Base-by-base conservation (phyloP, 2,888 invertebrate species). In the Drosophila barbarae region DNA sequence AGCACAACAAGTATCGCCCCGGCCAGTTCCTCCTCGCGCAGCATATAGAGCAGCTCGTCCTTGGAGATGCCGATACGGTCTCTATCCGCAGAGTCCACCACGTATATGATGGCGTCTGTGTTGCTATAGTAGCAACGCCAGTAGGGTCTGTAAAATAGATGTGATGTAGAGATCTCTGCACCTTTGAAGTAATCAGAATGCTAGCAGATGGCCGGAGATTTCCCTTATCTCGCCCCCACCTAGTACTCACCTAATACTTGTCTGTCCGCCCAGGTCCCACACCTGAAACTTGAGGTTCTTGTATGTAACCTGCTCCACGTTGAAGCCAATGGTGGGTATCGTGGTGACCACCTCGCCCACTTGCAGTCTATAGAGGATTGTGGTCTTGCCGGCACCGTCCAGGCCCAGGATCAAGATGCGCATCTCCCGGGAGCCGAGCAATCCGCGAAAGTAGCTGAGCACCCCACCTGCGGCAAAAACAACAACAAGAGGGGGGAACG, bases 101-200 rank as follows among this genome's bases (percentile, higher is more conserved):
- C 99, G 91, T 99, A 99, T 86, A 99, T 99, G 85, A 99, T 98
- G 87, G 99, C 99, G 92, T 99, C 99, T 88, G 99, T 99, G 91
- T 99, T 99, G 78, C 98, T 98, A 90, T 98, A 99, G 90, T 99
- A 99, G 92, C 99, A 99, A 90, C 99, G 93, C 99, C 99, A 99
- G 90, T 99, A 99, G 0, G 99, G 99, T 91, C 98, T 97, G 90
- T 63, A 42, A 55, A 92, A 92, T 1, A 60, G 12, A 21, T 8
- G 13, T 5, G 23, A 32, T 15, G 8, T 18, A 3, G 13, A 5
- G 3, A 10, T 10, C 18, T 10, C 10, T 1, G 3, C 15, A 10
- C 23, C 5, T 7, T 12, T 10, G 15, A 7, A 28, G 4, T 12
- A 18, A 10, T 15, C 3, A 15, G 6, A 12, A 44, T 12, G 2